Evolutionary conservation across 1,140 invertebrate species (phyloP), one percentile per base, ranked within the genome.

Genomic region (Batillaria attramentaria): DNA sequence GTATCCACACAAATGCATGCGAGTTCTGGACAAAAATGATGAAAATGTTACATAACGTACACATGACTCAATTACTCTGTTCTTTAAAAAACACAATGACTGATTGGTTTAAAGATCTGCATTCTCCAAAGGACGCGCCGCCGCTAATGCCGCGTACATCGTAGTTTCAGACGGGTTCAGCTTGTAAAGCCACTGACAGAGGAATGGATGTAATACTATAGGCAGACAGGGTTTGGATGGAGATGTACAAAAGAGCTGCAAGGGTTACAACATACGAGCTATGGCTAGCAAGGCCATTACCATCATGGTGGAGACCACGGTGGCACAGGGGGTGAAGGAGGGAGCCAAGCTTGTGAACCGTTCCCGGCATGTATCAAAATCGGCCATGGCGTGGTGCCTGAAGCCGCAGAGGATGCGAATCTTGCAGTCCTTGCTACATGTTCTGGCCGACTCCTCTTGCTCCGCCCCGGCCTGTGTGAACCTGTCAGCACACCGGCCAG

Each of bases 321-420:
- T 16, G 5, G 43, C 31, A 20, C 16, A 0, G 6, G 35, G 20
- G 24, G 35, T 1, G 6, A 33, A 20, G 18, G 0, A 20, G 46
- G 46, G 37, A 57, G 72, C 72, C 4, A 33, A 33, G 16, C 42
- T 62, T 2, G 37, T 65, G 28, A 5, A 62, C 1, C 37, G 2
- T 18, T 10, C 37, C n/a, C 37, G 37, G 37, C 73, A 76, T 62
- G 50, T 28, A 16, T 76, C 57, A n/a, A 65, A 62, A n/a, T 31
- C 37, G 24, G 13, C 8, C 28, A 18, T 37, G 5, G 24, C 8
- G 37, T 76, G 28, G 2, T 62, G 20, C 31, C 20, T 42, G 37
- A 68, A 65, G 2, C 60, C 60, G 33, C 74, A 77, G n/a, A 39
- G 57, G 41, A 68, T 66, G 60, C 37, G 41, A 42, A 28, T 31